These are phyloP conservation scores for Smutsia temminckii DNA, from an alignment of 2,797 vertebrate species.

Conservation along the genomic window DNA sequence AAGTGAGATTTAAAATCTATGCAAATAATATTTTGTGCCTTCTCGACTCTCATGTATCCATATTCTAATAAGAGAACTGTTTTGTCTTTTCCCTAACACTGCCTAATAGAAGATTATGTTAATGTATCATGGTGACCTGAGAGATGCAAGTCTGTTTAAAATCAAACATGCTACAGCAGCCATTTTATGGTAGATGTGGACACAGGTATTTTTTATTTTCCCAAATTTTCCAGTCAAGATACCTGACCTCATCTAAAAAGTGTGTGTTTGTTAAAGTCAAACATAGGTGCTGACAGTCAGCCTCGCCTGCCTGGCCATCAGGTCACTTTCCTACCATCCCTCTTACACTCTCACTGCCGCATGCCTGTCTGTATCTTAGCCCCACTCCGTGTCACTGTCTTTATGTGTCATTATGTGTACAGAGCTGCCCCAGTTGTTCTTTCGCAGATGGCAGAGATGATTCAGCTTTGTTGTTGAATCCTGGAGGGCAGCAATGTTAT, in stretches of 20 bases:
- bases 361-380: not conserved
- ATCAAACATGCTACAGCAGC: not conserved
- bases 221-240: slow-evolving; percentile 33
- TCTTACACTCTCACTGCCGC: not conserved
- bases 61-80: not conserved
- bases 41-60: slow-evolving; percentile 15
- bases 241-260: not conserved
- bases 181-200: not conserved
- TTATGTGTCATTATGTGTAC: not conserved
- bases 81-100: slow-evolving; percentile 22
- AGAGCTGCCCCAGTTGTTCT: not conserved
- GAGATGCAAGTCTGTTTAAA: not conserved
- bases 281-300: not conserved
- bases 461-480: not conserved
- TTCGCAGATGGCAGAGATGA: not conserved
- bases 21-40: slow-evolving; percentile 47
- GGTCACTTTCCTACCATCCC: not conserved
- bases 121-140: not conserved
- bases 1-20: slow-evolving; percentile 60
- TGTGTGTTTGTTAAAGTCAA: not conserved
- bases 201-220: not conserved
- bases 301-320: not conserved
- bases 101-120: not conserved
- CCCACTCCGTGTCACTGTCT: not conserved
- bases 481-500: not conserved